Base-by-base conservation (phyloP, 1,140 invertebrate genomes). In the Acromyrmex heyeri region DNA sequence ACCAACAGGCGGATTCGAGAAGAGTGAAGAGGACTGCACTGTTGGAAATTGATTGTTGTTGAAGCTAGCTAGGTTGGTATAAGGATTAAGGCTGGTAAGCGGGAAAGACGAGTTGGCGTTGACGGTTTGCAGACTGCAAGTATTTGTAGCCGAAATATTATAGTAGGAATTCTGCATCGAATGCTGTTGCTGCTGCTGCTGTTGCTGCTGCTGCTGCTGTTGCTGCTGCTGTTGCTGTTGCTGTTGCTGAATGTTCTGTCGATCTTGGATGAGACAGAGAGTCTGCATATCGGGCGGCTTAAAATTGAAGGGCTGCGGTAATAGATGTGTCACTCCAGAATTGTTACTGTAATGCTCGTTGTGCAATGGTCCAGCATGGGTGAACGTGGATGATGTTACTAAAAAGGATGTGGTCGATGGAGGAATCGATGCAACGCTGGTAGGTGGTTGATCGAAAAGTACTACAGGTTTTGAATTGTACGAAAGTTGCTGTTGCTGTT, bases 271-370 rank as follows among this genome's bases (percentile, higher is more conserved):
- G 0, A 94, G 21, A 62, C 91, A 93, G 53, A 91, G 86, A 0
- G 92, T 65, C 62, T 93, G 93, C 3, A 92, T 59, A 7, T 94
- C 93, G 1, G 87, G 86, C 0, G 94, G 85, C 21, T 94, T 94
- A 57, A 91, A 94, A 59, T 91, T 94, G 0, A 92, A 81, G 0
- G 93, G 79, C 30, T 93, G 93, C 2, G 92, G 89, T 61, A 94
- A 70, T n/a, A 93, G 44, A 18, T 88, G 34, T 3, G 91, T 75
- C 2, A 93, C 72, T 24, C 86, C 91, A 5, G 90, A 91, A 70
- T 90, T 89, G 8, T 89, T 89, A 27, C 62, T 82, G 65, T 93
- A 94, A 38, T 90, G 88, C 16, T 95, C 93, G n/a, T 27, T 79
- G 6, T 91, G 59, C 14, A 91, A 93, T 0, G 91, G 85, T 53